Base-by-base conservation (phyloP, 2,888 invertebrate species). In the Amphipyra tragopoginis region DNA sequence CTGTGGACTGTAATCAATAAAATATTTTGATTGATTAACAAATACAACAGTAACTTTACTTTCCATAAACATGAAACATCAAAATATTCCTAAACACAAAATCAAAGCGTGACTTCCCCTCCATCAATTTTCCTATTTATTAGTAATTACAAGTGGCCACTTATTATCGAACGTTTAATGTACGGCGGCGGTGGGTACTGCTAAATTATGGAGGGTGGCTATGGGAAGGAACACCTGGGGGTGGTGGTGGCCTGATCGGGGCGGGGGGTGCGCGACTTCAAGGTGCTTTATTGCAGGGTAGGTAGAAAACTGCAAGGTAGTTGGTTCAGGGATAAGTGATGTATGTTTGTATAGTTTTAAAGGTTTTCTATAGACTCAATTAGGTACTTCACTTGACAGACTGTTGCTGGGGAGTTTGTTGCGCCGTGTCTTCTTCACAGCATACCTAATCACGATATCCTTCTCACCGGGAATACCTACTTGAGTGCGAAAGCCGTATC, bases 101-200 rank as follows among this genome's bases (percentile, higher is more conserved):
- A 72, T 72, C 72, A 71, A 71, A 71, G 72, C 70, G 56, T 66
- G 56, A 61, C 47, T 59, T 49, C 53, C 60, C 66, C 66, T 52
- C 34, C 13, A 34, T 14, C 49, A 62, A 77, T 71, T 67, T 65
- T n/a, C 43, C 26, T 63, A 77, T 72, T 69, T 55, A 77, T 77
- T 67, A 77, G 53, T 72, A 72, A 71, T 61, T 38, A 61, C 42
- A 63, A 72, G 67, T 69, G 65, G 69, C 60, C 72, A 72, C 54
- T 67, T 71, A 77, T 77, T 75, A 77, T 77, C 65, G 66, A 72
- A 77, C 69, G 72, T 77, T 74, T 68, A 60, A 72, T 65, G 65
- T 58, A 51, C 39, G 57, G 39, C 26, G 10, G 50, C 42, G 51
- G 61, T 5, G 55, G 11, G 10, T 14, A 36, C 21, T 14, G 7